Conservation (phyloP, 2,888 invertebrate species). For the Piscicola geometra region DNA sequence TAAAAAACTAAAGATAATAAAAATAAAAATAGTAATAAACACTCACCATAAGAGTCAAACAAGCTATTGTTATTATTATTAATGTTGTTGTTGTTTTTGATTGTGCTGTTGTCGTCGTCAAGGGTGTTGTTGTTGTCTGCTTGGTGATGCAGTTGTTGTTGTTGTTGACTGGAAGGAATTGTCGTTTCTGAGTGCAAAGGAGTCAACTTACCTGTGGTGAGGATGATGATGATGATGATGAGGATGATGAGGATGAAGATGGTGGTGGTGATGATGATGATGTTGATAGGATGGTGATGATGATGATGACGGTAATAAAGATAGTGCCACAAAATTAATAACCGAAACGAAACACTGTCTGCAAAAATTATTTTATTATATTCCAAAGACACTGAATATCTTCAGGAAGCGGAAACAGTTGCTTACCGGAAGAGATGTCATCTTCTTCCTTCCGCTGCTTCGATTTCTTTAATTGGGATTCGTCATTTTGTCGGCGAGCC, state of each 20-base stretch:
- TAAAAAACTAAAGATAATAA: slow-evolving; percentile 16
- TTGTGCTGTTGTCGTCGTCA: too few relatives aligned
- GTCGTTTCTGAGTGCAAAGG: background rate
- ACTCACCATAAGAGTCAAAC: background rate
- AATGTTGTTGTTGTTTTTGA: too few relatives aligned
- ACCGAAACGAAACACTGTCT: too few relatives aligned
- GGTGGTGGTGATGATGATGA: too few relatives aligned
- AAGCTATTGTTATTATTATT: too few relatives aligned
- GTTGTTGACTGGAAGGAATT: too few relatives aligned
- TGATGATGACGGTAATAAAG: too few relatives aligned
- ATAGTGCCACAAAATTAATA: too few relatives aligned
- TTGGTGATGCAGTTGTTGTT: background rate
- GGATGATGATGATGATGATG: too few relatives aligned
- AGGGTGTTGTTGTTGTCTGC: background rate
- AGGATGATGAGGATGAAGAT: too few relatives aligned
- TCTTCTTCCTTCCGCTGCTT: slow-evolving; percentile 35
- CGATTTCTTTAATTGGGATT: slow-evolving; percentile 31
- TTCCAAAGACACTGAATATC: background rate
- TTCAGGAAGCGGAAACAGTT: background rate
- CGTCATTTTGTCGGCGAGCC: slow-evolving; percentile 62
- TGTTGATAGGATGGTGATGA: too few relatives aligned
- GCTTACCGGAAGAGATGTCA: slow-evolving; percentile 1
- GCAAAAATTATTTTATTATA: background rate
- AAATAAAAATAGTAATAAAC: slow-evolving; percentile 14
- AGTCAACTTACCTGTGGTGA: too few relatives aligned